Evolutionary conservation across 2,888 invertebrate genomes (phyloP).

Genomic region (Ganaspis brasiliensis): DNA sequence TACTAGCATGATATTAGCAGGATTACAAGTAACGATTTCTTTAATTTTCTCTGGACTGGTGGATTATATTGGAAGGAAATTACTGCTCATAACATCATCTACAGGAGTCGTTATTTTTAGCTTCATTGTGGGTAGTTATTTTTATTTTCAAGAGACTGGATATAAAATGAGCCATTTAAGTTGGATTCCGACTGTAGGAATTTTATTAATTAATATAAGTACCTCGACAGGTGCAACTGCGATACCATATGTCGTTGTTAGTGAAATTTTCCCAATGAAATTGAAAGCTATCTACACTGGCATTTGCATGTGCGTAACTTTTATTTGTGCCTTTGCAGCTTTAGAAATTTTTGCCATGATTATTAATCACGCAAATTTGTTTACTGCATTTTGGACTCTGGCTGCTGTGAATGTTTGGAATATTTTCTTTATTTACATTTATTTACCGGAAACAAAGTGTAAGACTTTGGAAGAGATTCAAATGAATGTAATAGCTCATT

Average conservation of each 20-base stretch:
- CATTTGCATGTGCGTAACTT: slow-evolving; percentile 16
- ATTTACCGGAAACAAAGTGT: slow-evolving; percentile 47
- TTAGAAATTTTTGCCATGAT: slow-evolving; percentile 20
- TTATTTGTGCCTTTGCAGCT: background rate
- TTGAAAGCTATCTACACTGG: slow-evolving; percentile 42
- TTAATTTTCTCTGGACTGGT: slow-evolving; percentile 14
- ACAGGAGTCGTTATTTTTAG: background rate
- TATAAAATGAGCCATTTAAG: background rate
- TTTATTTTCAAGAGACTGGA: slow-evolving; percentile 17
- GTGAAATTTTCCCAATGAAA: slow-evolving; percentile 50
- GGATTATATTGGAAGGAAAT: slow-evolving; percentile 25
- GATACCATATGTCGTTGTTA: background rate
- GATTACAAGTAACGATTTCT: background rate
- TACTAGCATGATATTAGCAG: slow-evolving; percentile 44
- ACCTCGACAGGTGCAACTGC: background rate
- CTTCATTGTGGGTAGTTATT: slow-evolving; percentile 28
- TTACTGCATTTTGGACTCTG: slow-evolving; percentile 40
- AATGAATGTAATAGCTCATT: background rate
- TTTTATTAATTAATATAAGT: slow-evolving; percentile 1
- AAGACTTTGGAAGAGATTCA: slow-evolving; percentile 28
- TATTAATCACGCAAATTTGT: background rate
- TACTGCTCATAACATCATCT: slow-evolving; percentile 8
- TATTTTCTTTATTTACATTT: slow-evolving; percentile 27
- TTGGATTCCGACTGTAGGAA: slow-evolving; percentile 4
- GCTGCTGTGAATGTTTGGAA: slow-evolving; percentile 30